Percentiles rank a stretch among this genome's conserved stretches.
phyloP scores from a whole-genome alignment of 1,140 invertebrate genomes.

The Chymomyza costata region DNA sequence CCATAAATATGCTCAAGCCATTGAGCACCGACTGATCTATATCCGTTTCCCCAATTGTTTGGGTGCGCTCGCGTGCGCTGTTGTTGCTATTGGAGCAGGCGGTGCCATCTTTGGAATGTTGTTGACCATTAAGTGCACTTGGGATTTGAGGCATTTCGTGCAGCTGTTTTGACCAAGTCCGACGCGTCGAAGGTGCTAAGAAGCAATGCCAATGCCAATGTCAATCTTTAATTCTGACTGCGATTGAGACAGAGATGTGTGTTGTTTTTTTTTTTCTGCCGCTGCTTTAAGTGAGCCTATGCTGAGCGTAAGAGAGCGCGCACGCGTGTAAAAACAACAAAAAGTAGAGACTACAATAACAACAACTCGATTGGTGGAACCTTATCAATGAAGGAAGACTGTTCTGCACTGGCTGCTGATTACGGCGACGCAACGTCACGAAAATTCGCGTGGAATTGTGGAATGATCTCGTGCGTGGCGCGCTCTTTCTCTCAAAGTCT shows the following conservation, averaged over 20 bases:
- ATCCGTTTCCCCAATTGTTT: conserved; percentile 61
- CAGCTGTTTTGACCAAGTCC: conserved; percentile 5
- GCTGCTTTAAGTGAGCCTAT: too few relatives aligned
- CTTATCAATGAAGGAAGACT: too few relatives aligned
- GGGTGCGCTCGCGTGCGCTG: conserved; percentile 33
- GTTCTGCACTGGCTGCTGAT: conserved; percentile 18
- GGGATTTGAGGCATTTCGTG: conserved; percentile 19
- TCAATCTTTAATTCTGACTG: too few relatives aligned
- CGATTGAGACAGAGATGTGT: too few relatives aligned
- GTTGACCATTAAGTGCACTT: too few relatives aligned
- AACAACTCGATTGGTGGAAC: conserved; percentile 11
- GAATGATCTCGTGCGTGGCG: conserved; percentile 48
- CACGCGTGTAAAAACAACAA: neutral
- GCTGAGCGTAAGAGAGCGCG: conserved; percentile 5
- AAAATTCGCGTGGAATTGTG: conserved; percentile 23
- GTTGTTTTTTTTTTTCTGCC: too few relatives aligned
- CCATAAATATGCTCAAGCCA: conserved; percentile 34
- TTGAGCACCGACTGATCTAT: conserved; percentile 69
- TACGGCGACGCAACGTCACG: conserved; percentile 24
- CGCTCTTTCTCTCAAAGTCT: conserved; percentile 2
- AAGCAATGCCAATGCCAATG: conserved; percentile 46
- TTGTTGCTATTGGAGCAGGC: conserved; percentile 11
- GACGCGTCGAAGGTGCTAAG: conserved; percentile 31
- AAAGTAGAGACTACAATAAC: conserved; percentile 4
- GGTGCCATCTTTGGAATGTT: conserved; percentile 12